Evolutionary conservation across 2,888 invertebrate species (phyloP).

Genomic region (Troilus luridus): DNA sequence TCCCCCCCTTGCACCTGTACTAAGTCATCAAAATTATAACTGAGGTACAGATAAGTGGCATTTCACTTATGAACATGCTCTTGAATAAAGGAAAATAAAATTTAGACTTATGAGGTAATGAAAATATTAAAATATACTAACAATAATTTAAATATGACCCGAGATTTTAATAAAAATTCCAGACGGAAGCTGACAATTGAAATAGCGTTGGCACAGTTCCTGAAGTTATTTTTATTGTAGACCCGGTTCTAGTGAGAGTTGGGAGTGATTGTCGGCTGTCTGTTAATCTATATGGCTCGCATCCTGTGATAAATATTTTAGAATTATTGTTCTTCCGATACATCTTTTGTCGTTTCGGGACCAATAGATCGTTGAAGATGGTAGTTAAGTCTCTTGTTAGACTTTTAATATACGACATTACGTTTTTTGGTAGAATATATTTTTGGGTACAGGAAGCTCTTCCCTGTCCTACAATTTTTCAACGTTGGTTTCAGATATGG

Average conservation of each 20-base stretch:
- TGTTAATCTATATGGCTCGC: neutral
- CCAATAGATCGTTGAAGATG: neutral
- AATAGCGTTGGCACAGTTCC: constrained; percentile 37
- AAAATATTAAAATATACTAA: neutral
- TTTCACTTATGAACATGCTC: too few species aligned
- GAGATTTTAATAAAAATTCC: neutral
- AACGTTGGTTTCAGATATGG: neutral
- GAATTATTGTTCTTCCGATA: neutral
- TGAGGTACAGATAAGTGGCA: too few species aligned
- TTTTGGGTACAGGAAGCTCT: neutral
- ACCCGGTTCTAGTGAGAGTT: neutral
- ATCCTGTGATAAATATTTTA: constrained; percentile 39
- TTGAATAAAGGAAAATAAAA: too few species aligned
- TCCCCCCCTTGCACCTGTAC: too few species aligned
- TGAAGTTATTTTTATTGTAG: constrained; percentile 34
- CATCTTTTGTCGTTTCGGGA: neutral
- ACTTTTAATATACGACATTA: neutral
- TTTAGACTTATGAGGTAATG: too few species aligned
- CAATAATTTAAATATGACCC: neutral
- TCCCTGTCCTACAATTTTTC: neutral
- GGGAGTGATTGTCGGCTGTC: constrained; percentile 20
- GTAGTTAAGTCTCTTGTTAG: neutral
- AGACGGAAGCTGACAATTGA: constrained; percentile 5
- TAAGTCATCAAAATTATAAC: too few species aligned
- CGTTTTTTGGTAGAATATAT: neutral